Percentiles rank a stretch among this genome's conserved stretches.
These are phyloP conservation scores for Amazona guildingii DNA, from an alignment of 2,113 vertebrate genomes.

Conservation along the genomic window DNA sequence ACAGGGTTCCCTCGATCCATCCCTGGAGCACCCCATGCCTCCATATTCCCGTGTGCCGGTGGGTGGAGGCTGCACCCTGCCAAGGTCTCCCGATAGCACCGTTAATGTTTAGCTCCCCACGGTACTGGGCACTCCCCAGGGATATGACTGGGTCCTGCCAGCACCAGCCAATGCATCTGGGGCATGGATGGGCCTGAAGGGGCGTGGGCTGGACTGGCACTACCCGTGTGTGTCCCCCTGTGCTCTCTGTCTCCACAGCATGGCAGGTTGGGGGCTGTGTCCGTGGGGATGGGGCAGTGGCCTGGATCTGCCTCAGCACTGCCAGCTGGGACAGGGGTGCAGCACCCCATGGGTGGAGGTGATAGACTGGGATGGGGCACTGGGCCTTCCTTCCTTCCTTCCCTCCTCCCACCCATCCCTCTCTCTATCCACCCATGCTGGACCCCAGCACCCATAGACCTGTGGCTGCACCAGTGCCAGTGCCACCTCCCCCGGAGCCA, in stretches of 20 bases:
- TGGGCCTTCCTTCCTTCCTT: not conserved
- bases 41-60: not conserved
- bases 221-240: accelerated
- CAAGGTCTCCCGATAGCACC: not conserved
- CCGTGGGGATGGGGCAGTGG: not conserved
- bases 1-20: not conserved
- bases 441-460: not conserved
- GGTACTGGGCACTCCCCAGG: accelerated
- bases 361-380: not conserved
- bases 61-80: not conserved
- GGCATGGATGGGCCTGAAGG: not conserved
- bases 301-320: not conserved
- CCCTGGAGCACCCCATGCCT: not conserved
- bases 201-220: not conserved
- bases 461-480: not conserved
- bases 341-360: not conserved
- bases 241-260: accelerated
- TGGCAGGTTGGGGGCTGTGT: not conserved
- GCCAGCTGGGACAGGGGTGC: accelerated
- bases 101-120: not conserved
- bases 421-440: not conserved
- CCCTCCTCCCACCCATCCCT: too few relatives aligned
- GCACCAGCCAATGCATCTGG: not conserved
- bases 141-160: accelerated
- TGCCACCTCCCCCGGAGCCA: not conserved